Evolutionary conservation across 1,140 invertebrate genomes (phyloP).

Genomic region (Pseudomyrmex gracilis): DNA sequence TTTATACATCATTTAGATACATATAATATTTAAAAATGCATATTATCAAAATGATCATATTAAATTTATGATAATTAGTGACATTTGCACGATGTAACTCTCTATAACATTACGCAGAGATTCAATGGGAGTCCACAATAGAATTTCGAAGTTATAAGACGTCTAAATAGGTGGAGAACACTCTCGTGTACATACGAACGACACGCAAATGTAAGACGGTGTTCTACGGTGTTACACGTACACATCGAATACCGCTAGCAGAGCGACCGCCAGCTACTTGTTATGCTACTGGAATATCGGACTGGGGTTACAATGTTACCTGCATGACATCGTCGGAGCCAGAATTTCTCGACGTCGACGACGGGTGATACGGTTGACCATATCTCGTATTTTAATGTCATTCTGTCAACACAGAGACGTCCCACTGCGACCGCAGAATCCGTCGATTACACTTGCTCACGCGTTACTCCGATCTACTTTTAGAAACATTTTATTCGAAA

Average conservation of each 20-base stretch:
- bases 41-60: no score
- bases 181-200: conserved; percentile 24
- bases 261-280: conserved; percentile 31
- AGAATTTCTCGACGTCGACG: conserved; percentile 64
- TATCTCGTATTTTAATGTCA: conserved; percentile 59
- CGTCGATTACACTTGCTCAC: conserved; percentile 27
- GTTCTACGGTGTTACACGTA: conserved; percentile 34
- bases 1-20: no score
- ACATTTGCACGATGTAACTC: no score
- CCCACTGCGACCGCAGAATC: conserved; percentile 21
- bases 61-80: no score
- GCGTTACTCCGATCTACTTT: neutral
- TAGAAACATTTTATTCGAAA: neutral
- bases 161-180: neutral
- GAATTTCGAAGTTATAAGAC: neutral
- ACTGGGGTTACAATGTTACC: conserved; percentile 57
- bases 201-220: conserved; percentile 40
- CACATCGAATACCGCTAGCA: conserved; percentile 26
- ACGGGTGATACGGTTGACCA: conserved; percentile 31
- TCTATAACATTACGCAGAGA: no score
- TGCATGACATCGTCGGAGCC: conserved; percentile 12
- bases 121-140: neutral
- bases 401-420: neutral
- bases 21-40: no score
- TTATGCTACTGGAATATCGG: conserved; percentile 60